Base-by-base conservation (phyloP, 2,888 invertebrate species). In the Lasioglossum pauxillum region DNA sequence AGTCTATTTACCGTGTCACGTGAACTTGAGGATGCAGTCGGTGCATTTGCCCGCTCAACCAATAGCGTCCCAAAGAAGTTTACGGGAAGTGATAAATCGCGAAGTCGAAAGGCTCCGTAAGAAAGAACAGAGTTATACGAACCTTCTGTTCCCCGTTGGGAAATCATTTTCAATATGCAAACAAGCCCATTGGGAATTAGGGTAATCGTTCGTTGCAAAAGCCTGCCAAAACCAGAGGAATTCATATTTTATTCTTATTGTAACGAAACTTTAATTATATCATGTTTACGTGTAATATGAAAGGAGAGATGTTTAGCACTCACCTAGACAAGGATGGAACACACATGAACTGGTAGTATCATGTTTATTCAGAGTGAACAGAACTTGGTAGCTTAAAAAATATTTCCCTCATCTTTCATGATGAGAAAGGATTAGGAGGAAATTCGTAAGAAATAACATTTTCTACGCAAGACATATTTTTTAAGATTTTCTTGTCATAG, bases 1-100 rank as follows among this genome's bases (percentile, higher is more conserved):
- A 53, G 71, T 78, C 69, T 71, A 57, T 78, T 78, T 78, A 71
- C 78, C 27, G 69, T 78, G 78, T 78, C 78, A 78, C 78, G 78
- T 78, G 69, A 78, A 78, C 78, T 78, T 69, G 38, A 78, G 71
- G 71, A 78, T 53, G 53, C 67, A 71, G 67, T 78, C 69, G 35
- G 69, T 53, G 38, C 69, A 71, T 69, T 78, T 53, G 27, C 78
- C 27, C 53, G 53, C 27, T 71, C 78, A 71, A 53, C 38, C 78
- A 41, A 78, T 78, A 78, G 23, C 78, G 38, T 71, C n/a, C 71
- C 35, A 27, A 41, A 41, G 78, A 71, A 71, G 71, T 69, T 71
- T 53, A 71, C 78, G 69, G 38, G 35, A 46, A 71, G 78, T 71
- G 46, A 78, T 78, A 78, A 78, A 78, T 71, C 46, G 38, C 53